Base-by-base conservation (phyloP, 2,888 invertebrate genomes). In the Stegana nigrithorax region DNA sequence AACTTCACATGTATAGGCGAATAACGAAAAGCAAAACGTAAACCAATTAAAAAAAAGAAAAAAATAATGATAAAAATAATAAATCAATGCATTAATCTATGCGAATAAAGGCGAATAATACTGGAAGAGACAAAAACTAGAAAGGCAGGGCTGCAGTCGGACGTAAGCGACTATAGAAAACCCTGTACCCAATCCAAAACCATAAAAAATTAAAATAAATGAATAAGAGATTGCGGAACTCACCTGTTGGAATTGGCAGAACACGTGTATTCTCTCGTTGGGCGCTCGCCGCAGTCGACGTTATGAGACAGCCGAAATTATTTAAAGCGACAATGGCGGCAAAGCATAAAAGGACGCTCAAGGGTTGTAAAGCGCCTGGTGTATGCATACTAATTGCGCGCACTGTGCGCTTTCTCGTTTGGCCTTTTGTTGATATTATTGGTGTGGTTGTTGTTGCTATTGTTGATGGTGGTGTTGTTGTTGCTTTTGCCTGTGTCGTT, bases 181-280 rank as follows among this genome's bases (percentile, higher is more conserved):
- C n/a, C n/a, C n/a, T n/a, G n/a, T n/a, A n/a, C n/a, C n/a, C n/a
- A n/a, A n/a, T n/a, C n/a, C n/a, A n/a, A n/a, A n/a, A n/a, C n/a
- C n/a, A n/a, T n/a, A n/a, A n/a, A n/a, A n/a, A n/a, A n/a, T n/a
- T n/a, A n/a, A n/a, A n/a, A n/a, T n/a, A n/a, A n/a, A n/a, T n/a
- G n/a, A n/a, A n/a, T n/a, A n/a, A n/a, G n/a, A n/a, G n/a, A n/a
- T n/a, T n/a, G n/a, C n/a, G n/a, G 6, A 4, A 71, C 79, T 75
- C 65, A 83, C 83, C 83, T 83, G 82, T 66, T 73, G 77, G 76
- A 72, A 78, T 73, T 65, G 81, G 82, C 62, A 78, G 82, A 59
- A 81, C 76, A 58, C 78, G 79, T 58, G 80, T 75, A 58, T 72
- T 66, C 62, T 80, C 81, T 51, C 71, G 71, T 65, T 72, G 71